Base-by-base conservation (phyloP, 2,888 invertebrate genomes). In the Calameuta pallipes region DNA sequence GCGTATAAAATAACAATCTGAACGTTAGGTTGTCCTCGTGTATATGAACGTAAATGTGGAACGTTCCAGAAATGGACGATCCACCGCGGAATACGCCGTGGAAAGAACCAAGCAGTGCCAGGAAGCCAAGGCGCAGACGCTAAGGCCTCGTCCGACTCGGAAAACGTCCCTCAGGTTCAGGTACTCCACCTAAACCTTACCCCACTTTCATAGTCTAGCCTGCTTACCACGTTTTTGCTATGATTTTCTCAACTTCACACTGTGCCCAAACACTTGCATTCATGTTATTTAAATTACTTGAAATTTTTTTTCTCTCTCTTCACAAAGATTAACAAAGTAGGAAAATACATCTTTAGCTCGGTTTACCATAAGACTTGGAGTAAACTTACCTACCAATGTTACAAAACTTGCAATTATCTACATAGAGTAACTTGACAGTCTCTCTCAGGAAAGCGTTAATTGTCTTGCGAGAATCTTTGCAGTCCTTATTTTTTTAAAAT, bases 51-150 rank as follows among this genome's bases (percentile, higher is more conserved):
- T 87, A 84, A 88, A 88, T 89, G 87, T 90, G 90, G 91, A 86
- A 91, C 91, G 91, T 93, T 93, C 90, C 95, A 96, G 96, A 96
- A 95, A 94, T 95, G 96, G 96, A 95, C 95, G 92, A 94, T 95
- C 93, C 95, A 95, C 92, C 95, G 95, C 91, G 96, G 95, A 93
- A 95, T 95, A 92, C 94, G 95, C 90, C 95, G 96, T 92, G 95
- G 95, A 92, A 91, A 91, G 90, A 91, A 90, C 89, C 91, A 91
- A 89, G 88, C 90, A 86, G 87, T 88, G 84, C 89, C 91, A 90
- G 90, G 91, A 86, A 89, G 89, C 88, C 90, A 90, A 89, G 90
- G 90, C 89, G 87, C 88, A 85, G 90, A 91, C 84, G 89, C 89
- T 86, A 91, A 91, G 88, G 90, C 89, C 88, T 90, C 90, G 84